These are phyloP conservation scores for Nyctibius bracteatus DNA, from an alignment of 2,113 vertebrate species.

Conservation along the genomic window DNA sequence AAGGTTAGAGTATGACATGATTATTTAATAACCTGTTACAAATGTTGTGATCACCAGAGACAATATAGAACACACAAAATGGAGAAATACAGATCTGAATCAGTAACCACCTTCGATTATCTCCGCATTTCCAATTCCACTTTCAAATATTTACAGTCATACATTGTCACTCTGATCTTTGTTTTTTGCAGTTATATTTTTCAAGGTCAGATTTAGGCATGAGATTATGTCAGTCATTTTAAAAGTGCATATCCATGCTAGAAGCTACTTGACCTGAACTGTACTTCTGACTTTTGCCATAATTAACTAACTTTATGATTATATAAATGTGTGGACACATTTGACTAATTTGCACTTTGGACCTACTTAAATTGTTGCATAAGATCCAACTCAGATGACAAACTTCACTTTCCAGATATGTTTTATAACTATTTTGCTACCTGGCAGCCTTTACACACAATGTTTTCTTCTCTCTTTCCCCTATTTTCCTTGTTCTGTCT, in stretches of 20 bases:
- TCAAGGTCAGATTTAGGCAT: not conserved
- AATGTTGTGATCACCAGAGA: not conserved
- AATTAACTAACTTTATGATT: not conserved
- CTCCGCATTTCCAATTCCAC: not conserved
- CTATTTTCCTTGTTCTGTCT: not conserved
- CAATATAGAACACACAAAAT: fast-evolving
- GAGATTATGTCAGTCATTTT: not conserved
- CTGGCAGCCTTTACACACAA: not conserved
- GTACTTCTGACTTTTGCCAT: not conserved
- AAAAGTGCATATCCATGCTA: not conserved
- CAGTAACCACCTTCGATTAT: not conserved
- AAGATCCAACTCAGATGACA: not conserved
- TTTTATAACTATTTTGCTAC: not conserved
- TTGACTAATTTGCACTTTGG: constrained; percentile 18
- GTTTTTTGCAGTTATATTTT: not conserved
- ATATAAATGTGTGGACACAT: not conserved
- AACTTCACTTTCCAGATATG: not conserved
- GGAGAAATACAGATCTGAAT: not conserved
- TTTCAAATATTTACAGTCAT: not conserved
- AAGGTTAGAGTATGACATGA: not conserved
- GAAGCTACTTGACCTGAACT: not conserved
- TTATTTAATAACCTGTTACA: not conserved
- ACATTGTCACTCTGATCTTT: not conserved
- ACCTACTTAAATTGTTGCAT: not conserved
- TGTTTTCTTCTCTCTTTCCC: not conserved